These are phyloP conservation scores for Lochmaea crataegi DNA, from an alignment of 2,888 invertebrate species.

Conservation along the genomic window DNA sequence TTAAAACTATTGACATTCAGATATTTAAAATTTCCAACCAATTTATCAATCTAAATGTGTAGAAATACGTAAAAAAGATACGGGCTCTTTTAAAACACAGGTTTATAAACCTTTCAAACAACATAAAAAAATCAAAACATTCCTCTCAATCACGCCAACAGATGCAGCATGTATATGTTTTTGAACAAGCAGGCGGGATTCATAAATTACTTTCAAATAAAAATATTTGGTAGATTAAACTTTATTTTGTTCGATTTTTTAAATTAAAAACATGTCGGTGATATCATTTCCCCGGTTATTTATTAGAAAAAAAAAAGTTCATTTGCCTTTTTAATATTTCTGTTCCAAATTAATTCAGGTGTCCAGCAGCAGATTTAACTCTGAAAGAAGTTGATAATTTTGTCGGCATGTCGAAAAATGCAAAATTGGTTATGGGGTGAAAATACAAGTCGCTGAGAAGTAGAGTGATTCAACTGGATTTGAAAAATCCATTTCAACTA, in stretches of 20 bases:
- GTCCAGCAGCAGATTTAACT: not conserved
- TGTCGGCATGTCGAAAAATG: not conserved
- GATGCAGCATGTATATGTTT: conserved; percentile 7
- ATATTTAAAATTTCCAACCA: not conserved
- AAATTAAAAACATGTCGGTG: conserved; percentile 13
- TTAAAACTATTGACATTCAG: not conserved
- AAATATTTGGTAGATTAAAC: conserved; percentile 11
- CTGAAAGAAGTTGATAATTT: not conserved
- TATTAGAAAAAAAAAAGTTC: not conserved
- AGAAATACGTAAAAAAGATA: conserved; percentile 7
- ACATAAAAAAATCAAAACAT: conserved; percentile 30
- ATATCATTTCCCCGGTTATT: conserved; percentile 1
- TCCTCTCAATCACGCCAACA: conserved; percentile 26
- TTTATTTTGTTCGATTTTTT: conserved; percentile 18
- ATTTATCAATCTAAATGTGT: conserved; percentile 16
- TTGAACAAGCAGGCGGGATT: not conserved
- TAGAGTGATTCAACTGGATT: not conserved
- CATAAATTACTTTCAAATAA: conserved; percentile 20
- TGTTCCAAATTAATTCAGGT: not conserved
- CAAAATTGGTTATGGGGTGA: not conserved
- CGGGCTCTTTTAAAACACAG: conserved; percentile 10
- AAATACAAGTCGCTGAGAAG: not conserved
- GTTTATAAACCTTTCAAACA: conserved; percentile 32
- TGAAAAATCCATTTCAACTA: no score
- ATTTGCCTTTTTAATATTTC: not conserved